Base-by-base conservation (phyloP, 2,113 vertebrate genomes). In the Sander lucioperca region DNA sequence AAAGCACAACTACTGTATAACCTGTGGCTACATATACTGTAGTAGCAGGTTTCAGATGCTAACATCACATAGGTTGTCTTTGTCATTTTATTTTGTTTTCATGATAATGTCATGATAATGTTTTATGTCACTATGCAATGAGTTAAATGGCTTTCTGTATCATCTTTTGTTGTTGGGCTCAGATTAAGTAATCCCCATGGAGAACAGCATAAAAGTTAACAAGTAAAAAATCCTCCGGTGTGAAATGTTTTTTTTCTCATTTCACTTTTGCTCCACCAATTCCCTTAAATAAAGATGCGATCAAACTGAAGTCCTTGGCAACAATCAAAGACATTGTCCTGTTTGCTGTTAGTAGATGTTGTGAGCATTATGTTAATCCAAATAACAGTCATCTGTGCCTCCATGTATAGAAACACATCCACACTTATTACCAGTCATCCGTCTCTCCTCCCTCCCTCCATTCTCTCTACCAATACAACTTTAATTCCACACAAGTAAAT, bases 101-200 rank as follows among this genome's bases (percentile, higher is more conserved):
- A 93, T 91, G 89, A 92, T 88, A 72, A 88, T 86, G 86, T 92
- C 91, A 93, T 89, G 79, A 91, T 92, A 83, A 91, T 93, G 90
- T 95, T 93, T 94, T 95, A 95, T 93, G 94, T 94, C 91, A 94
- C 96, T 97, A 96, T 97, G 96, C 96, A 97, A 97, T 96, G 91
- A 94, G 92, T 94, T 95, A 86, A 94, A 94, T 93, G 90, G 93
- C 92, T 95, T 92, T 91, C 88, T 94, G 94, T 94, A 91, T 94
- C 87, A 79, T 91, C 82, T 94, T 88, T 88, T 90, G 83, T 93
- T 91, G 88, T 91, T 78, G 89, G 87, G 80, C 90, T 92, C 89
- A 82, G 78, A 87, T 77, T 77, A 93, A 93, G 67, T 84, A 85
- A 90, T 72, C 86, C 85, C 86, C 70, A 71, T 68, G 67, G 87